Evolutionary conservation across 2,113 vertebrate genomes (phyloP).

Genomic region (human): DNA sequence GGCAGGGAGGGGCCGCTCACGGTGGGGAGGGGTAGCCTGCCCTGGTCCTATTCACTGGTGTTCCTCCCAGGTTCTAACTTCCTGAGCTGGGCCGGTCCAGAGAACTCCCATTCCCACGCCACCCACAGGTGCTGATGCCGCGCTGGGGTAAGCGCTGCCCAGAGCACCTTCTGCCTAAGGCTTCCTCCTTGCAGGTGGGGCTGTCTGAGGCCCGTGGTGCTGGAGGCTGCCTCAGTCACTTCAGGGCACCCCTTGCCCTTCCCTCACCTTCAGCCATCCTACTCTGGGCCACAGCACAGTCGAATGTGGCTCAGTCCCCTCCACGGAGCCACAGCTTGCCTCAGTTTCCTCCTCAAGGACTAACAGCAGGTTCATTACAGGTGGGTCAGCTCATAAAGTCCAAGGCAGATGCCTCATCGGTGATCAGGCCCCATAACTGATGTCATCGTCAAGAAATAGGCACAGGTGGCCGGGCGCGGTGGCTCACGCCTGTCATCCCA

Average conservation of each 20-base stretch:
- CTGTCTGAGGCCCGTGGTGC: background rate
- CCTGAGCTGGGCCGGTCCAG: background rate
- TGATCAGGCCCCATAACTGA: background rate
- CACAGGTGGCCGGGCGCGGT: background rate
- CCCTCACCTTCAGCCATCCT: background rate
- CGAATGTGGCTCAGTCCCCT: background rate
- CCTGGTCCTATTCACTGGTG: too few relatives aligned
- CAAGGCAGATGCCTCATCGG: background rate
- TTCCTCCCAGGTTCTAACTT: too few relatives aligned
- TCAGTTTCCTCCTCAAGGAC: background rate
- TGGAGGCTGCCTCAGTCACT: background rate
- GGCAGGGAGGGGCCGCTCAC: background rate
- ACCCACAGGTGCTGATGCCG: too few relatives aligned
- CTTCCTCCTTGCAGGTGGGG: background rate
- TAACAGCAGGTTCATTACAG: background rate
- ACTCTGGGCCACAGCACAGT: background rate
- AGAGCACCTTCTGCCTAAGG: background rate
- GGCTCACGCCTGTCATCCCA: too few relatives aligned
- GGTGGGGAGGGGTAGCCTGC: too few relatives aligned
- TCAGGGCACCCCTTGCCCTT: background rate
- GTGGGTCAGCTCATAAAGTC: background rate
- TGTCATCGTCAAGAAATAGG: background rate
- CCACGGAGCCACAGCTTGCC: background rate
- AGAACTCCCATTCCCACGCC: background rate
- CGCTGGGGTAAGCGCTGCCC: background rate